phyloP scores from a whole-genome alignment of 92 coral and sea anemone genomes.

The Isaurus tuberculatus region DNA sequence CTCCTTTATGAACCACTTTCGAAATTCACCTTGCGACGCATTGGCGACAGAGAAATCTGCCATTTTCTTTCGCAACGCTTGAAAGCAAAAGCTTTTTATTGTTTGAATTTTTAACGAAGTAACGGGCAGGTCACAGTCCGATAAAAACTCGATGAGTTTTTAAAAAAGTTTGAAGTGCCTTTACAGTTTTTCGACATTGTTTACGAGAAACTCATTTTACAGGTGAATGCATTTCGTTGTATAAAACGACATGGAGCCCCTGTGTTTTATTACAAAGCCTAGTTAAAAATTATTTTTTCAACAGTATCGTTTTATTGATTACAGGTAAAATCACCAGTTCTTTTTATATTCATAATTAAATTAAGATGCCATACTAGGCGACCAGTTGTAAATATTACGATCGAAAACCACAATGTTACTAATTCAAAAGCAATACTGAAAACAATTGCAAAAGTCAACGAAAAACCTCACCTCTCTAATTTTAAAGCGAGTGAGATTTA shows the following conservation, averaged over 20 bases:
- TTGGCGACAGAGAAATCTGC: constrained; percentile 45
- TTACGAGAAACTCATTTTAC: constrained; percentile 14
- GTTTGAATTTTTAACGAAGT: constrained; percentile 52
- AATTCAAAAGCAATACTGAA: constrained; percentile 21
- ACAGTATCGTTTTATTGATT: constrained; percentile 52
- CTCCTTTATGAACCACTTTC: constrained; percentile 16
- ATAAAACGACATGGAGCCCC: constrained; percentile 39
- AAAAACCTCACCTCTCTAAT: constrained; percentile 27
- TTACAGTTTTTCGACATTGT: not conserved
- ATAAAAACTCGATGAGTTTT: constrained; percentile 15
- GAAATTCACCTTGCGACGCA: constrained; percentile 34
- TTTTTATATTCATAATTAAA: constrained; percentile 48
- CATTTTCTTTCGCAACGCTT: constrained; percentile 25
- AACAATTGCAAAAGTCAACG: constrained; percentile 50
- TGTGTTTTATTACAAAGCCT: constrained; percentile 14
- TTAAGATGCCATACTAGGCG: constrained; percentile 37
- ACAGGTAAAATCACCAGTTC: constrained; percentile 48
- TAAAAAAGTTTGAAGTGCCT: not conserved
- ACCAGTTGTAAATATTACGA: constrained; percentile 41
- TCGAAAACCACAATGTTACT: constrained; percentile 38
- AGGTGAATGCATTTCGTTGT: constrained; percentile 26
- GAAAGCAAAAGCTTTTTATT: constrained; percentile 38
- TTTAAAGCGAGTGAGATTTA: constrained; percentile 46
- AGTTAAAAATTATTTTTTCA: constrained; percentile 29
- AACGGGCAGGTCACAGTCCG: constrained; percentile 44